Percentiles rank a stretch among this genome's conserved stretches.
Conservation (phyloP, 2,797 vertebrate genomes). For the Tenualosa thibaudeaui region DNA sequence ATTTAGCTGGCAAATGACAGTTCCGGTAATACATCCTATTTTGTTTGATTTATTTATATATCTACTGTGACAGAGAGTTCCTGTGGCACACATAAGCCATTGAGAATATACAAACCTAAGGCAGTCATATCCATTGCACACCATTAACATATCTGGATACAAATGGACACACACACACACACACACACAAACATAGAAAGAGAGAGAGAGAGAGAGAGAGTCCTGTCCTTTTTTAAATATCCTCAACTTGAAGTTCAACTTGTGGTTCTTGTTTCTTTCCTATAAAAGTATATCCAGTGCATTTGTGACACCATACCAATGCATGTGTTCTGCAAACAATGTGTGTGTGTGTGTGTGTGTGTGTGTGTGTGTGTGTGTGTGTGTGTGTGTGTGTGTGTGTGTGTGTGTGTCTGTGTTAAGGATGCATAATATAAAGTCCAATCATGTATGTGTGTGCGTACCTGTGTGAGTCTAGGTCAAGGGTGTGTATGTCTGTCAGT, state of each 20-base stretch:
- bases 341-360: not conserved
- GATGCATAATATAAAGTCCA: too few species aligned
- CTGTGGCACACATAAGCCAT: not conserved
- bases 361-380: not conserved
- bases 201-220: not conserved
- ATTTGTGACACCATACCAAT: too few species aligned
- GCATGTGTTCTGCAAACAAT: too few species aligned
- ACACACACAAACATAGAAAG: not conserved
- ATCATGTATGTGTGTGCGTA: not conserved
- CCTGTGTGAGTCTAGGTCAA: not conserved
- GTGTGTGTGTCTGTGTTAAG: not conserved
- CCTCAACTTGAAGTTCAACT: conserved; percentile 1
- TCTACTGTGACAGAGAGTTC: not conserved
- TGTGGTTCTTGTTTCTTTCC: not conserved
- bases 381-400: not conserved
- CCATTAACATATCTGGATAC: not conserved
- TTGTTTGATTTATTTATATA: not conserved
- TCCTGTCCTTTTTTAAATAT: not conserved
- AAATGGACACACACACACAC: not conserved
- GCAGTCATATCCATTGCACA: not conserved
- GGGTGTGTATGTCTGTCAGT: not conserved
- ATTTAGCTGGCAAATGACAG: not conserved
- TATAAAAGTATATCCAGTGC: too few species aligned
- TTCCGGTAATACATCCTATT: not conserved
- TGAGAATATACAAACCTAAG: conserved; percentile 15